Evolutionary conservation across 2,113 vertebrate species (phyloP), one percentile per base, ranked within the genome.

Genomic region (Heterotis niloticus): DNA sequence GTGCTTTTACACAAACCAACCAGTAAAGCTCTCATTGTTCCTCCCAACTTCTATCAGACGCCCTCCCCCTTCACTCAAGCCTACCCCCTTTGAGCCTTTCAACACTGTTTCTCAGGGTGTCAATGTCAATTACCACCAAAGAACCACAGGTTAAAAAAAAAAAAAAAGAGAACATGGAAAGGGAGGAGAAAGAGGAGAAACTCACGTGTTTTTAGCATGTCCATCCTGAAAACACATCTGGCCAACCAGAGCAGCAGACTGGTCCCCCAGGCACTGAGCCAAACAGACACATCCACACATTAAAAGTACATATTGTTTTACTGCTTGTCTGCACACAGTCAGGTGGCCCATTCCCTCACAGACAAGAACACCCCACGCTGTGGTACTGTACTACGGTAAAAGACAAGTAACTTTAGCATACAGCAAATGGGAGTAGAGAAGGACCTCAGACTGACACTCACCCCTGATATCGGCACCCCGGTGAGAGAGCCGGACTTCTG

Each of bases 191-290:
- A 65, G 64, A 20, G 1, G 51, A 71, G 78, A 54, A 76, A 84
- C 95, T 94, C 87, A 99, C 96, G 98, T 99, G 87, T 99, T 99
- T 92, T 99, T 99, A 79, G 96, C 96, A 82, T 98, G 95, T 52
- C 98, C 98, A 65, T 97, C 92, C 78, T 88, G 87, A 81, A 99
- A 96, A 85, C 96, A 99, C 96, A 96, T 96, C 89, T 99, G 98
- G 85, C 98, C 98, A 73, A 99, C 96, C 65, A 99, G 91, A 34
- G 98, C 98, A 72, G 98, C 97, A 67, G 95, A 97, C 75, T 99
- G 98, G 88, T 99, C 98, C n/a, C 98, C 98, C 66, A 99, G 91
- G 89, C 97, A 99, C 98, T 99, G 88, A n/a, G 81, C 3, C 34
- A 84, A 14, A 81, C 1, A 85, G 54, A 34, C 56, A 10, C n/a